phyloP scores from a whole-genome alignment of 1,140 invertebrate species.

The Anastatus disparis region DNA sequence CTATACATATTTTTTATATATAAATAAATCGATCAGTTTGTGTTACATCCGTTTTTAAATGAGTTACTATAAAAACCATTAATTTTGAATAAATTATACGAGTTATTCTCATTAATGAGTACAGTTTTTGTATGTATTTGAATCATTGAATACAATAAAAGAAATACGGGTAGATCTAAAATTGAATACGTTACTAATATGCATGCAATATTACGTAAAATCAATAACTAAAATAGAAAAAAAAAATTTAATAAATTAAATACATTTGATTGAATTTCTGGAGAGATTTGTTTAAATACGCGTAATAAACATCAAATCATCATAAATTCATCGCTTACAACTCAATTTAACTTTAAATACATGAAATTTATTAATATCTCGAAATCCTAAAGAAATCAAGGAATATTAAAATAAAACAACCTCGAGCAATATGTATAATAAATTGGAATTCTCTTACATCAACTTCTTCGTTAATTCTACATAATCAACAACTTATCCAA shows the following conservation, averaged over 20 bases:
- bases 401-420: no score
- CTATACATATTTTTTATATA: no score
- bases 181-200: no score
- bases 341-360: not conserved
- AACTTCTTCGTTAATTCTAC: slow-evolving; percentile 1
- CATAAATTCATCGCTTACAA: slow-evolving; percentile 2
- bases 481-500: not conserved
- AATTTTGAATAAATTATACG: not conserved
- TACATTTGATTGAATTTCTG: no score
- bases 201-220: no score
- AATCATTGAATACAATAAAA: not conserved
- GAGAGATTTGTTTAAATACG: no score
- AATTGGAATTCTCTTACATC: slow-evolving; percentile 9
- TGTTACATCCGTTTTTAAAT: slow-evolving; percentile 4
- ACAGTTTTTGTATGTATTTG: not conserved
- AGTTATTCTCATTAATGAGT: not conserved
- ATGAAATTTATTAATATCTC: slow-evolving; percentile 9
- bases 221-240: no score
- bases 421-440: not conserved
- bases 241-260: no score
- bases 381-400: not conserved
- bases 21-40: not conserved
- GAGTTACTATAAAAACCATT: not conserved
- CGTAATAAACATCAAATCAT: not conserved
- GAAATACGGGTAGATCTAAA: not conserved